phyloP scores from a whole-genome alignment of 2,113 vertebrate species.

The Peromyscus polionotus region DNA sequence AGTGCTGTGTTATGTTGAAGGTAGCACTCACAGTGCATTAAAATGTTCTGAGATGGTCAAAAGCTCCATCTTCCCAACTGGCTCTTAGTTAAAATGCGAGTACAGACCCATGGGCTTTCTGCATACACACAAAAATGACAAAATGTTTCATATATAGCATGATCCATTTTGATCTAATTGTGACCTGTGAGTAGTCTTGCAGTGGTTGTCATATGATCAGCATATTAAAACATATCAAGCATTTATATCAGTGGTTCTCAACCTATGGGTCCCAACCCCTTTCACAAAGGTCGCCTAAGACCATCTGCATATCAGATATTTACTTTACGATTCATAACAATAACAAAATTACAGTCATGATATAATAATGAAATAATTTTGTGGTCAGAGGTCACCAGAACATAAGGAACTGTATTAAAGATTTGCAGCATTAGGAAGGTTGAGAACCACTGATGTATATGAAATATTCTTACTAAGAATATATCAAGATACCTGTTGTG shows the following conservation, averaged over 20 bases:
- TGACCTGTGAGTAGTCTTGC: not conserved
- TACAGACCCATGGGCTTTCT: not conserved
- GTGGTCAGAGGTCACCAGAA: not conserved
- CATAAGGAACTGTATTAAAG: not conserved
- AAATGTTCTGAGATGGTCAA: not conserved
- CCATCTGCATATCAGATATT: not conserved
- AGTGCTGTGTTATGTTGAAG: not conserved
- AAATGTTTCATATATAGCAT: not conserved
- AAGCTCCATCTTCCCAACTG: not conserved
- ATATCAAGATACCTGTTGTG: not conserved
- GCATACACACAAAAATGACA: not conserved
- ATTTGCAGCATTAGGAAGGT: not conserved
- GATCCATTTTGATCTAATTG: not conserved
- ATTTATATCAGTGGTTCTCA: not conserved
- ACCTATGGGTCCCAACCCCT: not conserved
- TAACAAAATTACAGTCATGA: not conserved
- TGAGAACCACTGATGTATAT: not conserved
- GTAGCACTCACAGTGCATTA: not conserved
- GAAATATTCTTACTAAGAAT: not conserved
- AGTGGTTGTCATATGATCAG: not conserved
- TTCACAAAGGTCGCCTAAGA: not conserved
- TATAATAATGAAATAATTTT: not conserved
- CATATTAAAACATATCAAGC: slow-evolving; percentile 30
- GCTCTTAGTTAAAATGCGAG: slow-evolving; percentile 17
- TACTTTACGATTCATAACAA: too few species aligned